Evolutionary conservation across 2,797 vertebrate genomes (phyloP).

Genomic region (Pseudochromis fuscus): DNA sequence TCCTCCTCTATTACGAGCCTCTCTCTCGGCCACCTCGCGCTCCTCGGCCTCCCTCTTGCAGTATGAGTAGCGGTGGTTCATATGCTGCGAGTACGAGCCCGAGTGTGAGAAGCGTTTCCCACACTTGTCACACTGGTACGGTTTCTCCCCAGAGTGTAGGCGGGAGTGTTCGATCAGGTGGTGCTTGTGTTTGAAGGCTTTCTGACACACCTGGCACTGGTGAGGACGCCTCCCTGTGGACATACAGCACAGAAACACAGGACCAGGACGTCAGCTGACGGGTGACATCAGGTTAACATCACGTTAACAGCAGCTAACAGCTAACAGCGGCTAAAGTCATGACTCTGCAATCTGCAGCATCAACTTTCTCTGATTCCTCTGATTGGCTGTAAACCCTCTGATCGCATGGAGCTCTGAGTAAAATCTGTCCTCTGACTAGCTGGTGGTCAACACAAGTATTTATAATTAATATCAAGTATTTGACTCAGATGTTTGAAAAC

Average conservation of each 20-base stretch:
- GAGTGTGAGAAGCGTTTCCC: conserved; percentile 99
- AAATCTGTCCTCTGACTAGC: too few relatives aligned
- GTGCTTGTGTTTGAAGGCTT: conserved; percentile 99
- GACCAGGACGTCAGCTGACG: too few relatives aligned
- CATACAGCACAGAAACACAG: neutral
- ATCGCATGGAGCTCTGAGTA: too few relatives aligned
- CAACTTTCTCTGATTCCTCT: too few relatives aligned
- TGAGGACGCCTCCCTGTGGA: conserved; percentile 95
- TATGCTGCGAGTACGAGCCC: conserved; percentile 98
- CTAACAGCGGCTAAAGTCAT: too few relatives aligned
- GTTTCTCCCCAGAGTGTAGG: conserved; percentile 98
- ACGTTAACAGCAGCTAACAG: too few relatives aligned
- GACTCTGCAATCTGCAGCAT: too few relatives aligned
- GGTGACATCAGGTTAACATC: too few relatives aligned
- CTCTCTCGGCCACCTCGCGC: conserved; percentile 92
- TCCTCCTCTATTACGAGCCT: conserved; percentile 87
- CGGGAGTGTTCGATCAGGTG: conserved; percentile 98
- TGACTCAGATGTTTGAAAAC: too few relatives aligned
- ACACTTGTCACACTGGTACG: conserved; percentile 98
- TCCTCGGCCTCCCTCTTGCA: conserved; percentile 98
- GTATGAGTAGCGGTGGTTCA: conserved; percentile 99
- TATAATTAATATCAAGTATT: too few relatives aligned
- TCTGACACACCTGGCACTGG: conserved; percentile 98
- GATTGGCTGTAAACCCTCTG: too few relatives aligned
- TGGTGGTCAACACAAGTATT: too few relatives aligned